phyloP scores from a whole-genome alignment of 2,797 vertebrate species.

The Leptoclinus maculatus region DNA sequence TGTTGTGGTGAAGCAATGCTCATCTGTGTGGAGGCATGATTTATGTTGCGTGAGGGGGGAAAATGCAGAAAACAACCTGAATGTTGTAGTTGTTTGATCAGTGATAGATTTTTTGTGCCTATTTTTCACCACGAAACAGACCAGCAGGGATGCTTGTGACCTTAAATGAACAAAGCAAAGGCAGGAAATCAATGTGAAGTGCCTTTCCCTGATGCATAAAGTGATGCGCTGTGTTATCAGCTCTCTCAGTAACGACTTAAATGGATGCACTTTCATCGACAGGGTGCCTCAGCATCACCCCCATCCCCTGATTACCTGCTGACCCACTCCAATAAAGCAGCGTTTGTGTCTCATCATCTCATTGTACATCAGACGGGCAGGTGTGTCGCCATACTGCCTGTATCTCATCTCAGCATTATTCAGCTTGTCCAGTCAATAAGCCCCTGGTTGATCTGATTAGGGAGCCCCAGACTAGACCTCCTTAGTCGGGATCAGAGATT shows the following conservation, averaged over 20 bases:
- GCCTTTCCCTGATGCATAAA: background rate
- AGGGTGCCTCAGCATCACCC: slow-evolving; percentile 47
- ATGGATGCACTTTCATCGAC: slow-evolving; percentile 25
- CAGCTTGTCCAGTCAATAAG: slow-evolving; percentile 47
- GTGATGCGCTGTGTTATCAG: background rate
- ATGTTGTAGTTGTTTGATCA: background rate
- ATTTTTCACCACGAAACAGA: background rate
- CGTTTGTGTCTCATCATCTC: slow-evolving; percentile 61
- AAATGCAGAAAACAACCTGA: background rate
- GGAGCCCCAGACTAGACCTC: slow-evolving; percentile 57
- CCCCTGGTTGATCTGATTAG: slow-evolving; percentile 73
- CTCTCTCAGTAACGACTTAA: slow-evolving; percentile 8
- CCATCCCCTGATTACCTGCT: slow-evolving; percentile 71
- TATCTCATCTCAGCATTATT: slow-evolving; percentile 56
- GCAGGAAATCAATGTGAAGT: background rate
- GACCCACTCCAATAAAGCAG: slow-evolving; percentile 74
- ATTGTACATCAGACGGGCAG: slow-evolving; percentile 36
- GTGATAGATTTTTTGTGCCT: background rate
- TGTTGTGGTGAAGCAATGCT: background rate
- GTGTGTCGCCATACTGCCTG: slow-evolving; percentile 36
- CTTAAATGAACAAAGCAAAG: background rate
- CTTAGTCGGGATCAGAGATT: slow-evolving; percentile 64
- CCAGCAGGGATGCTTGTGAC: background rate
- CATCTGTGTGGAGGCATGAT: background rate
- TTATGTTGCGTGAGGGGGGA: background rate